Percentiles rank a stretch among this genome's conserved stretches.
Conservation (phyloP, 2,888 invertebrate genomes). For the Dysmachus trigonus region DNA sequence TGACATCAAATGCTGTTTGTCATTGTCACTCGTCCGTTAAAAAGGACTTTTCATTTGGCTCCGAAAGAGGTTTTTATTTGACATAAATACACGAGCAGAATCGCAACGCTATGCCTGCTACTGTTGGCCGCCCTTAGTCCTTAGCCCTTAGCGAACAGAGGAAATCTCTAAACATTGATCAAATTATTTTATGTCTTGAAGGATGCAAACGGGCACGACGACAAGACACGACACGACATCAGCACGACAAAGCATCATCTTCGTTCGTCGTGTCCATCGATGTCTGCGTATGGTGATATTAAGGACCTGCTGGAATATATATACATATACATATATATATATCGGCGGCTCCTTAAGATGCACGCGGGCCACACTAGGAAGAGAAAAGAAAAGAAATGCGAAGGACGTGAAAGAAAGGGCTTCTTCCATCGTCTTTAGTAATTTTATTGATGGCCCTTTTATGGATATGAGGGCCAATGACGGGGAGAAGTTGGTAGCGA, state of each 20-base stretch:
- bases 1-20: constrained; percentile 48
- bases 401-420: constrained; percentile 36
- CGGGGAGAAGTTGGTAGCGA: neutral
- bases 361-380: too few relatives aligned
- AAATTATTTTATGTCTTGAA: constrained; percentile 39
- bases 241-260: neutral
- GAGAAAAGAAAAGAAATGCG: neutral
- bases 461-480: constrained; percentile 42
- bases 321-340: too few relatives aligned
- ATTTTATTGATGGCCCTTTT: constrained; percentile 48
- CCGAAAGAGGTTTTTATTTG: constrained; percentile 43
- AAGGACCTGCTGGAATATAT: neutral
- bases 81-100: constrained; percentile 42
- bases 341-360: neutral
- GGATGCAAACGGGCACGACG: neutral
- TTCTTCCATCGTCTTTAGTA: constrained; percentile 43
- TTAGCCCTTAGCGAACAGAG: constrained; percentile 3
- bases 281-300: neutral
- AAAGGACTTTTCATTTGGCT: constrained; percentile 44
- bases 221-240: neutral
- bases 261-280: neutral
- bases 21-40: constrained; percentile 47
- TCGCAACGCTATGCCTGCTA: too few relatives aligned
- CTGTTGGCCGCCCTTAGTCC: neutral
- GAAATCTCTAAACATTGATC: constrained; percentile 40